phyloP scores from a whole-genome alignment of 1,140 invertebrate species.

The Neocloeon triangulifer region DNA sequence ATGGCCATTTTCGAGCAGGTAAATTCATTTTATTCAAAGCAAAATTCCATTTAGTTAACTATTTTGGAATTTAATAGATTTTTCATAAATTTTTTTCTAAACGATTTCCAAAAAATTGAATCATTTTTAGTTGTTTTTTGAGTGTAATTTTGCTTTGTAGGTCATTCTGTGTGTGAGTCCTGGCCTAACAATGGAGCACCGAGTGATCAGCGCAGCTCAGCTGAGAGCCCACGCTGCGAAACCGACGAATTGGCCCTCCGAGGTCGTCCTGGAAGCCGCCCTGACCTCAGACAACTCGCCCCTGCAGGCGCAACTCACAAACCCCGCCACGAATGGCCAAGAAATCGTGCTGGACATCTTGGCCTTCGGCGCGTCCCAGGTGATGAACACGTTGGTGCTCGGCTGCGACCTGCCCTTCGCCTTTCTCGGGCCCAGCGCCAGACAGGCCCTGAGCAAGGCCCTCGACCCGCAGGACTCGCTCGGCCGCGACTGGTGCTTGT shows the following conservation, averaged over 20 bases:
- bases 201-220: conserved; percentile 38
- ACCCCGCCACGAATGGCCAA: conserved; percentile 29
- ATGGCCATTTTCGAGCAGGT: conserved; percentile 42
- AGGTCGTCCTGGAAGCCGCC: conserved; percentile 27
- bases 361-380: conserved; percentile 33
- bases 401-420: conserved; percentile 16
- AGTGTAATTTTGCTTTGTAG: conserved; percentile 11
- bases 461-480: conserved; percentile 56
- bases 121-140: neutral
- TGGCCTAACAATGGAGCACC: conserved; percentile 36
- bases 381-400: conserved; percentile 19
- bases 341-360: conserved; percentile 45
- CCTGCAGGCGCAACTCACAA: conserved; percentile 24
- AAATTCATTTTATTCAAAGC: too few relatives aligned
- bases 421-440: conserved; percentile 20
- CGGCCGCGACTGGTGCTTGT: conserved; percentile 61
- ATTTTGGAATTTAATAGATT: too few relatives aligned
- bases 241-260: too few relatives aligned
- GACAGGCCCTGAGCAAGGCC: conserved; percentile 29
- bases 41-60: too few relatives aligned
- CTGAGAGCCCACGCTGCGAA: conserved; percentile 27
- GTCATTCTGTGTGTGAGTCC: conserved; percentile 38
- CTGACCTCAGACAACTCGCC: conserved; percentile 25
- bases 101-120: neutral
- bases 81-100: neutral